These are phyloP conservation scores for Anoura caudifer DNA, from an alignment of 2,113 vertebrate species.

Conservation along the genomic window DNA sequence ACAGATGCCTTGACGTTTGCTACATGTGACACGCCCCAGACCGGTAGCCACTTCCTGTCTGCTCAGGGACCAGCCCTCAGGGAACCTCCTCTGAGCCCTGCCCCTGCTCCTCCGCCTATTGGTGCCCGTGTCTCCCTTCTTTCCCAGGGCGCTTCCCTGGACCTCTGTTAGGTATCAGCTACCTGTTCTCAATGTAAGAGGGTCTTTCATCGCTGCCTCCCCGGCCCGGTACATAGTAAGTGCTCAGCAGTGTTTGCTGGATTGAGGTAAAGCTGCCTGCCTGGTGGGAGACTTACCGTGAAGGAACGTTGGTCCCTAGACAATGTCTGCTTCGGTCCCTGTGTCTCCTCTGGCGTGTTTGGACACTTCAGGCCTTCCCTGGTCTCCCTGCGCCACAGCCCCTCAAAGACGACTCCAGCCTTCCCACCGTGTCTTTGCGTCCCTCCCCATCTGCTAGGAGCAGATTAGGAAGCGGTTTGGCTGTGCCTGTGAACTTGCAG, in stretches of 20 bases:
- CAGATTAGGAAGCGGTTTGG: neutral
- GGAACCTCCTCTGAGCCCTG: neutral
- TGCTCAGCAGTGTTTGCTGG: neutral
- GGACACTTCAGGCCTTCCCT: neutral
- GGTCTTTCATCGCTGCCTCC: neutral
- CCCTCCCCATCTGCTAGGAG: neutral
- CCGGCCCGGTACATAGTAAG: neutral
- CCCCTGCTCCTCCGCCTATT: neutral
- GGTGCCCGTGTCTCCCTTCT: neutral
- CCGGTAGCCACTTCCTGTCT: neutral
- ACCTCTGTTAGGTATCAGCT: neutral
- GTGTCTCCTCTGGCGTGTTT: neutral
- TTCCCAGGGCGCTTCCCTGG: neutral
- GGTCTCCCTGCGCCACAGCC: neutral
- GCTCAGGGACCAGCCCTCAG: fast-evolving
- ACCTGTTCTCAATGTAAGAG: neutral
- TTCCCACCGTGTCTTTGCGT: neutral
- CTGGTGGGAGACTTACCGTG: no score
- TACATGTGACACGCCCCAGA: neutral
- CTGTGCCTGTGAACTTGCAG: neutral
- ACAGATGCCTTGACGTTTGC: neutral
- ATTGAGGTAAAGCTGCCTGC: neutral
- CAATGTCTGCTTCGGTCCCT: neutral
- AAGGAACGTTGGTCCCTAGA: neutral
- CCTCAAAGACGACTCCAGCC: neutral